Evolutionary conservation across 2,888 invertebrate genomes (phyloP), one percentile per base, ranked within the genome.

Genomic region (Peribatodes rhomboidaria): DNA sequence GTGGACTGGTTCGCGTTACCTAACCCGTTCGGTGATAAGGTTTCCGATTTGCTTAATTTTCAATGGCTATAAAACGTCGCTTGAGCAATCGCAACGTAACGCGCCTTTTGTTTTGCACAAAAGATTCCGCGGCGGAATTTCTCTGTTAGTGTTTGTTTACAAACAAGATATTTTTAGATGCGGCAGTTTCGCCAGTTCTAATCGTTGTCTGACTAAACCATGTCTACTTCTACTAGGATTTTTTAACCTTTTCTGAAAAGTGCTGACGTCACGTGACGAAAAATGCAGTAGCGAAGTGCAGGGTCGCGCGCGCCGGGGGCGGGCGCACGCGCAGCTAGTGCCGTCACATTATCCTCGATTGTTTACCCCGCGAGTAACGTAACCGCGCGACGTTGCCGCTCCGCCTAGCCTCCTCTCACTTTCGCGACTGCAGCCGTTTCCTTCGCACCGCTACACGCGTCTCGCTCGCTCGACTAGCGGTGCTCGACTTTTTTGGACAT

Each of bases 401-500:
- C 82, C 80, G 87, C 77, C 63, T 91, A 82, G 89, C 87, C 84
- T 90, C 92, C 90, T 91, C 93, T 93, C 93, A 92, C 93, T 92
- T 92, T 92, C 93, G 89, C 91, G 89, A 85, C 78, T 78, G 68
- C 67, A 70, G 65, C 79, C 72, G 74, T 86, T 87, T 73, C 83
- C 65, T 75, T 72, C 83, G 64, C 67, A 49, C 74, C 58, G 54
- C 70, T 82, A 78, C 67, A 39, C 59, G 75, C 76, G 80, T 90
- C 90, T 73, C 82, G 70, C 81, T 90, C 86, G 70, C 81, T 83
- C 83, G 79, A 78, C 83, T 92, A 92, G 92, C 92, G 92, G 92
- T 93, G 90, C 87, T 89, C 88, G 87, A 89, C 86, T 91, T 93
- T 92, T 92, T 93, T 90, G 90, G 88, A 84, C 81, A 79, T 88